Evolutionary conservation across 2,113 vertebrate genomes (phyloP).

Genomic region (Lycocorax pyrrhopterus): DNA sequence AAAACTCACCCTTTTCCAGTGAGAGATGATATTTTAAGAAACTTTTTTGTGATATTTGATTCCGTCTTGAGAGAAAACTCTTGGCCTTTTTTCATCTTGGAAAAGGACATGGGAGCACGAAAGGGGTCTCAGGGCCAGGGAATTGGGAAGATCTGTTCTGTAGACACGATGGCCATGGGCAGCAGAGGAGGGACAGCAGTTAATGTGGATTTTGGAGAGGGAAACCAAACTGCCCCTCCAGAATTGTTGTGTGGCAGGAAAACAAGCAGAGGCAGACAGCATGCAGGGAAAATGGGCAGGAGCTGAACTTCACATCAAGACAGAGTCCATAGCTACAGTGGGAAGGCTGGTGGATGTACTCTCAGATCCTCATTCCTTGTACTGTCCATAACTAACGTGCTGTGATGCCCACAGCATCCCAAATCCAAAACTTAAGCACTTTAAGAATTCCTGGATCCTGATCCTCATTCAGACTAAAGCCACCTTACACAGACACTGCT

Average conservation of each 20-base stretch:
- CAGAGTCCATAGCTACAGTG: not conserved
- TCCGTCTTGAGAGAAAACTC: not conserved
- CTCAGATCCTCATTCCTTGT: not conserved
- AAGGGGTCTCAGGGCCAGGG: not conserved
- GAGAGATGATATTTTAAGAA: slow-evolving; percentile 25
- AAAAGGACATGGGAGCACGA: not conserved
- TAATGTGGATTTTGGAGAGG: not conserved
- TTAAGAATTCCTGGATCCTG: not conserved
- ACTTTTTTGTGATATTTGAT: not conserved
- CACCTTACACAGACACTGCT: fast-evolving
- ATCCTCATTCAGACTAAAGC: not conserved
- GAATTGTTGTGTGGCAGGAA: not conserved
- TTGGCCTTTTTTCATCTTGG: not conserved
- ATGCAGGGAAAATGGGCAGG: not conserved
- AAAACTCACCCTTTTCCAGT: not conserved
- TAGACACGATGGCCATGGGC: not conserved
- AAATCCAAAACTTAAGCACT: not conserved
- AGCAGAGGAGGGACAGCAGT: not conserved
- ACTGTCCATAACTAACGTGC: not conserved
- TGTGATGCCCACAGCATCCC: not conserved
- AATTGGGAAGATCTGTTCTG: not conserved
- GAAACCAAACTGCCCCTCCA: not conserved
- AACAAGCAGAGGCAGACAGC: not conserved
- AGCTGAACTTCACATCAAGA: not conserved
- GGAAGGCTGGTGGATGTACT: not conserved